Conservation (phyloP, 2,113 vertebrate genomes). For the Strix uralensis region DNA sequence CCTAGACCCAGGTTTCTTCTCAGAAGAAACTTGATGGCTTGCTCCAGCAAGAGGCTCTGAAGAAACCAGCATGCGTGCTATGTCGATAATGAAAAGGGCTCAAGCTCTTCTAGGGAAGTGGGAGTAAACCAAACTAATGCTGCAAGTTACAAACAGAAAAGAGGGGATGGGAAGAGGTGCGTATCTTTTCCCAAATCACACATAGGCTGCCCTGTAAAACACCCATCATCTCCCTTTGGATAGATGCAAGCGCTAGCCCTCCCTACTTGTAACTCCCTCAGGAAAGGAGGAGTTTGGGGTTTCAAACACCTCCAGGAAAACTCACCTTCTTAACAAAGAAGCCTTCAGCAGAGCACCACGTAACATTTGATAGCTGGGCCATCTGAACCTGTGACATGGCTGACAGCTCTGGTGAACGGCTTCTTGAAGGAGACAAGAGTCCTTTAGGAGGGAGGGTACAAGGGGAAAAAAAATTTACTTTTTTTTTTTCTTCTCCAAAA, state of each 20-base stretch:
- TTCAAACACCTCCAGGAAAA: not conserved
- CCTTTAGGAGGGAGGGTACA: not conserved
- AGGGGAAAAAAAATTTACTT: no score
- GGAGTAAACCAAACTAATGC: not conserved
- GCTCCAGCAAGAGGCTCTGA: not conserved
- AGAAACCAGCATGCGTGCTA: not conserved
- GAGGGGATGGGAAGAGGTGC: not conserved
- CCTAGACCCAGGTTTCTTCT: not conserved
- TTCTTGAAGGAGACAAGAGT: not conserved
- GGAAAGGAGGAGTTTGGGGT: not conserved
- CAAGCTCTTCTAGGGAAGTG: not conserved
- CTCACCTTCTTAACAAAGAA: not conserved
- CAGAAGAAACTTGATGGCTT: not conserved
- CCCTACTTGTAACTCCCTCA: not conserved
- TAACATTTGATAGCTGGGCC: not conserved
- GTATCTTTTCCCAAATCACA: not conserved
- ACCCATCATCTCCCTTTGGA: not conserved
- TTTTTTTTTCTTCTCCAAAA: not conserved
- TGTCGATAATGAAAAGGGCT: not conserved
- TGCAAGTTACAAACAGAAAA: rapidly evolving
- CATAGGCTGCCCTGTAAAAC: not conserved
- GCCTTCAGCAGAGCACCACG: not conserved
- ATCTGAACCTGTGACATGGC: not conserved
- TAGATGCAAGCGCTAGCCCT: not conserved
- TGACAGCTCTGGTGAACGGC: not conserved